Conservation (phyloP, 1,140 invertebrate species). For the Globodera ellingtonae region DNA sequence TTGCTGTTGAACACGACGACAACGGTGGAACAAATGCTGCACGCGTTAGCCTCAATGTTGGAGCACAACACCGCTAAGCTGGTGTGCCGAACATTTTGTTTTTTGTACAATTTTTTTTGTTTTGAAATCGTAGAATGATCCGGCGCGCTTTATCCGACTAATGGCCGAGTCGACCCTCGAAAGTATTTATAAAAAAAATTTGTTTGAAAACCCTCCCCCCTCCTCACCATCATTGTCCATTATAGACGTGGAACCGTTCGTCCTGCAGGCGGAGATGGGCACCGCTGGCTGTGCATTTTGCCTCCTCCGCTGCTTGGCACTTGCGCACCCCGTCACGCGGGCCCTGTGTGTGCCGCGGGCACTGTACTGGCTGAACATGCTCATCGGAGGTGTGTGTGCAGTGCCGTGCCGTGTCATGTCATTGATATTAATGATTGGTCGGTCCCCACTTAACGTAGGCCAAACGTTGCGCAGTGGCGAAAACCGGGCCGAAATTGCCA, state of each 20-base stretch:
- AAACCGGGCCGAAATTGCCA: conserved; percentile 50
- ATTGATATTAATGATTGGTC: neutral
- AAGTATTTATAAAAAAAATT: conserved; percentile 34
- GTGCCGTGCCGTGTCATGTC: neutral
- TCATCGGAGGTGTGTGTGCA: conserved; percentile 43
- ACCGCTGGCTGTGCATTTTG: conserved; percentile 46
- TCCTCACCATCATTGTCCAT: neutral
- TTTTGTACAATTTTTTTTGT: neutral
- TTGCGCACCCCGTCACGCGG: conserved; percentile 1
- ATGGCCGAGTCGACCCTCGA: conserved; percentile 43
- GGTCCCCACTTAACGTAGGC: conserved; percentile 37
- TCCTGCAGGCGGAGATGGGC: conserved; percentile 60
- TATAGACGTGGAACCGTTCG: conserved; percentile 58
- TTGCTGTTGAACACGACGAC: neutral
- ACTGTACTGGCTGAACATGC: conserved; percentile 51
- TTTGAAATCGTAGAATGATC: neutral
- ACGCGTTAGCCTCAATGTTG: neutral
- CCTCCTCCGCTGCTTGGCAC: conserved; percentile 36
- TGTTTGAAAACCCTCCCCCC: neutral
- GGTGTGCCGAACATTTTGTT: neutral
- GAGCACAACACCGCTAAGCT: neutral
- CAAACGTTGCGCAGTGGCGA: conserved; percentile 41
- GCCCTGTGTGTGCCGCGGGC: conserved; percentile 34
- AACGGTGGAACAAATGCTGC: neutral
- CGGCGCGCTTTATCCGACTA: neutral